phyloP scores from a whole-genome alignment of 2,888 invertebrate species.

The Dryococelus australis region DNA sequence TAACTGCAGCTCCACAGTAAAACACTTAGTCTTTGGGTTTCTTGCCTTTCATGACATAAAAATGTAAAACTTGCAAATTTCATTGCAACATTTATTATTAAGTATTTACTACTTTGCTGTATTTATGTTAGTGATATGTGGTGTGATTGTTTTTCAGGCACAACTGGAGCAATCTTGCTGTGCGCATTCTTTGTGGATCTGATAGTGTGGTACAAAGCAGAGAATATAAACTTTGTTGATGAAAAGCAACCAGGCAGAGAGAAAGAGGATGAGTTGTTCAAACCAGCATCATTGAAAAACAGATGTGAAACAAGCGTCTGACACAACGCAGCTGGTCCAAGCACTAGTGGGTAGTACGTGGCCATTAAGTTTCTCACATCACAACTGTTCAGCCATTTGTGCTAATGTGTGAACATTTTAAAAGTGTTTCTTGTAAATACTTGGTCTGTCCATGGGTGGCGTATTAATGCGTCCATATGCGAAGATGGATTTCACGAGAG shows the following conservation, averaged over 20 bases:
- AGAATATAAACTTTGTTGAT: slow-evolving; percentile 75
- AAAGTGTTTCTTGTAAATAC: not conserved
- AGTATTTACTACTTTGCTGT: too few species aligned
- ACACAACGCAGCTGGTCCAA: slow-evolving; percentile 30
- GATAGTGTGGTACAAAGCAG: slow-evolving; percentile 88
- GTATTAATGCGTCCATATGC: not conserved
- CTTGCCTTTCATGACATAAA: too few species aligned
- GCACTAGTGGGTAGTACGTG: not conserved
- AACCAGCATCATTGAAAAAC: slow-evolving; percentile 58
- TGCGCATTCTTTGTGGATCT: slow-evolving; percentile 89
- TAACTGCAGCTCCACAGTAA: too few species aligned
- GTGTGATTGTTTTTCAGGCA: slow-evolving; percentile 65
- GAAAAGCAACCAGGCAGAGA: slow-evolving; percentile 62
- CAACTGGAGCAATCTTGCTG: slow-evolving; percentile 84
- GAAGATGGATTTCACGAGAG: not conserved
- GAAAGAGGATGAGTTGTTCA: slow-evolving; percentile 54
- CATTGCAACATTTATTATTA: too few species aligned
- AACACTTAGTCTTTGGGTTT: too few species aligned
- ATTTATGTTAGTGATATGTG: too few species aligned
- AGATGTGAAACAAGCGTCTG: slow-evolving; percentile 53
- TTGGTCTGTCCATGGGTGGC: not conserved
- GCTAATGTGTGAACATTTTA: not conserved
- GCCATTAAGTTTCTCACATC: not conserved
- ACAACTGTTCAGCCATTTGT: not conserved
- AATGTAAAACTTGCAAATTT: too few species aligned